Conservation (phyloP, 2,888 invertebrate species). For the Nomada ferruginata region DNA sequence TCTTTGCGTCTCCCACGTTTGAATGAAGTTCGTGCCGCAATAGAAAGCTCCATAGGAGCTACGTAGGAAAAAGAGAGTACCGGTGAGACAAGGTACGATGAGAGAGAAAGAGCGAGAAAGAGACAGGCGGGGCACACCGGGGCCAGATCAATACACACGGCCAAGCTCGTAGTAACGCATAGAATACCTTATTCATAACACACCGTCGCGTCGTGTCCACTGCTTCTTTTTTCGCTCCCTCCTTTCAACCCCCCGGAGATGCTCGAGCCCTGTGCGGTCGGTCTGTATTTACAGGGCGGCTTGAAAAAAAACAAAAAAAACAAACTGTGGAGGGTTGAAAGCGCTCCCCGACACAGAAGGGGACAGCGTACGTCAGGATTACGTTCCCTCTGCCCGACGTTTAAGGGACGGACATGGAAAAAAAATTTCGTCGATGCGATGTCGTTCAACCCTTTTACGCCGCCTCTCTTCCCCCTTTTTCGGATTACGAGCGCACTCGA, state of each 20-base stretch:
- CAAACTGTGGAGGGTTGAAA: slow-evolving; percentile 32
- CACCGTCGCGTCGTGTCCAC: slow-evolving; percentile 49
- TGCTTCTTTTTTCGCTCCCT: slow-evolving; percentile 10
- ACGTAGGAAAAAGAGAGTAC: slow-evolving; percentile 9
- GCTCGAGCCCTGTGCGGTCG: slow-evolving; percentile 19
- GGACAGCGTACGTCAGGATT: slow-evolving; percentile 14
- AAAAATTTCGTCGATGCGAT: neutral
- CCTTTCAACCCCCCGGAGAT: slow-evolving; percentile 40
- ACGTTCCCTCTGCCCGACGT: slow-evolving; percentile 15
- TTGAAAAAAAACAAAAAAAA: slow-evolving; percentile 35
- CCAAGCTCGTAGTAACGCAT: slow-evolving; percentile 78
- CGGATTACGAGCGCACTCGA: neutral
- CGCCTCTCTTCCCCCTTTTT: neutral
- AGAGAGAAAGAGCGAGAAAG: slow-evolving; percentile 49
- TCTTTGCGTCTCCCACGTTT: no score
- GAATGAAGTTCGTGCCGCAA: no score
- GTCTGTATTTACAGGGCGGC: slow-evolving; percentile 56
- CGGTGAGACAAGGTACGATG: neutral
- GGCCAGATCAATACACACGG: slow-evolving; percentile 79
- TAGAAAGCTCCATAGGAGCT: neutral
- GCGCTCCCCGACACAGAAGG: slow-evolving; percentile 12
- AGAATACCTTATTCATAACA: slow-evolving; percentile 79
- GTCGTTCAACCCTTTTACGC: neutral
- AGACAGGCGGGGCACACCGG: slow-evolving; percentile 74
- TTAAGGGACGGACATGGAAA: slow-evolving; percentile 1